Percentiles rank a stretch among this genome's conserved stretches.
These are phyloP conservation scores for Heterohyrax brucei DNA, from an alignment of 2,797 vertebrate species.

Conservation along the genomic window DNA sequence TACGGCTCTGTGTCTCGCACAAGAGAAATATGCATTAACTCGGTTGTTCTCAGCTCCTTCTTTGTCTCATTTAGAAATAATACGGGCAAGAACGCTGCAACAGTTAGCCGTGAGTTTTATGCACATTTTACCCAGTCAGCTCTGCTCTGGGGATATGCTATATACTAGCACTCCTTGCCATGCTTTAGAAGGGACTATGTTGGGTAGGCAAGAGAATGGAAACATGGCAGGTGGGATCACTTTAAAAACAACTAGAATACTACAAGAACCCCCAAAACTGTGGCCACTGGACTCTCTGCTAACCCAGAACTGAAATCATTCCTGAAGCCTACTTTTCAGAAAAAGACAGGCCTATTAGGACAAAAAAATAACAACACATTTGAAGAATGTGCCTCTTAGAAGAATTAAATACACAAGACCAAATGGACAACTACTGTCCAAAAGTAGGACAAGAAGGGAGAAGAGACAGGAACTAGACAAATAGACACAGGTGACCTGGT, in stretches of 20 bases:
- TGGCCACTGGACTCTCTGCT: too few species aligned
- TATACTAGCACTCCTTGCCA: not conserved
- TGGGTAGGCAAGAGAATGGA: not conserved
- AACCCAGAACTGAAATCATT: too few species aligned
- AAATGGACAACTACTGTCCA: too few species aligned
- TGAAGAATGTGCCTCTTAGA: too few species aligned
- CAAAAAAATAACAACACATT: too few species aligned
- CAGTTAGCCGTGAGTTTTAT: not conserved
- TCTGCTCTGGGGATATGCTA: not conserved
- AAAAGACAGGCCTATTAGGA: too few species aligned
- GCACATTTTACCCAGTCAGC: not conserved
- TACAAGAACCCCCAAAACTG: not conserved
- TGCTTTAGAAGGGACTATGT: not conserved
- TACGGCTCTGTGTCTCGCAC: not conserved
- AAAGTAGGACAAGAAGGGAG: too few species aligned
- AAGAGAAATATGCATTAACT: not conserved
- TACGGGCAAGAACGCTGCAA: not conserved
- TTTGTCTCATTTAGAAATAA: constrained; percentile 40
- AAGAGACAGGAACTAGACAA: too few species aligned
- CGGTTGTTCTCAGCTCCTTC: not conserved
- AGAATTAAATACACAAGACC: too few species aligned
- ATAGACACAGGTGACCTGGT: too few species aligned
- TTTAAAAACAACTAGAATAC: constrained; percentile 53
- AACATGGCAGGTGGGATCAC: not conserved
- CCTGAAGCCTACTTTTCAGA: too few species aligned